phyloP scores from a whole-genome alignment of 2,113 vertebrate species.

The Erpornis zantholeuca region DNA sequence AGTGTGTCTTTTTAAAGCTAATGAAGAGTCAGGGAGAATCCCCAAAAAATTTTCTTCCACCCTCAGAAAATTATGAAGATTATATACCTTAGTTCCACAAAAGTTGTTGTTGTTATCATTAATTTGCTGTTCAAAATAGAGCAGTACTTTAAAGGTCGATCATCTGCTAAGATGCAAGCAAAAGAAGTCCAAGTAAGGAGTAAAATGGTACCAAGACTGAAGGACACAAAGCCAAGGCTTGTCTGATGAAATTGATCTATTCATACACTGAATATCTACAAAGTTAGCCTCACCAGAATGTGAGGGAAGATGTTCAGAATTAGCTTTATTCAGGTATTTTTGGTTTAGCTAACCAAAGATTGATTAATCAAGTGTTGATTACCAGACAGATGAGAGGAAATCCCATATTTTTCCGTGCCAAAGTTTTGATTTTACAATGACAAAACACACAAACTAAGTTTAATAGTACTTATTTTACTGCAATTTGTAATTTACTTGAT shows the following conservation, averaged over 20 bases:
- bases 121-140: not conserved
- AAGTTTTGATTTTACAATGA: not conserved
- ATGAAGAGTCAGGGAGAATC: not conserved
- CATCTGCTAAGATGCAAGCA: not conserved
- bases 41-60: not conserved
- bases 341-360: not conserved
- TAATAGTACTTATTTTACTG: not conserved
- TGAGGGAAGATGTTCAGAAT: not conserved
- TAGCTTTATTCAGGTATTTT: not conserved
- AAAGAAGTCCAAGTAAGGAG: not conserved
- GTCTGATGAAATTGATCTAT: not conserved
- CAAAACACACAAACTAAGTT: not conserved
- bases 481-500: not conserved
- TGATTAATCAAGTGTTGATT: not conserved
- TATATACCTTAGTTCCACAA: not conserved
- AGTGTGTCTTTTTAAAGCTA: not conserved
- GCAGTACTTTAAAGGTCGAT: not conserved
- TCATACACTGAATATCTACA: not conserved
- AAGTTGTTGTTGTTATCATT: not conserved
- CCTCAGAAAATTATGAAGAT: not conserved
- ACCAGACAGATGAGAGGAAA: not conserved
- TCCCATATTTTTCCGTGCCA: fast-evolving
- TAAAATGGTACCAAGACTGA: not conserved
- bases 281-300: not conserved
- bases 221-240: not conserved